Conservation (phyloP, 2,113 vertebrate species). For the Todiramphus saurophagus region DNA sequence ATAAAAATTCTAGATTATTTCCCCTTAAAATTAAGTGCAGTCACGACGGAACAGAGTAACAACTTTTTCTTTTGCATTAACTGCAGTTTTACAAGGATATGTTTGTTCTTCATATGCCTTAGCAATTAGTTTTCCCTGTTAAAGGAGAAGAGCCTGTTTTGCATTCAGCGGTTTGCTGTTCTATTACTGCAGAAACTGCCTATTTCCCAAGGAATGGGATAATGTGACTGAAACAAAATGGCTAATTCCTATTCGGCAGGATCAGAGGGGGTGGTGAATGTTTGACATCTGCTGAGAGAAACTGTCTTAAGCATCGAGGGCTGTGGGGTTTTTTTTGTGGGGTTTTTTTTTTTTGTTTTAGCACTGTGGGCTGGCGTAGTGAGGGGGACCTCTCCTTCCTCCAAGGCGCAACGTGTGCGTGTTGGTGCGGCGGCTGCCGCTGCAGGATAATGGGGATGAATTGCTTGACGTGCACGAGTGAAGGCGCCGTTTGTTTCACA, state of each 20-base stretch:
- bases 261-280: neutral
- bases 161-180: neutral
- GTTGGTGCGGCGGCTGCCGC: constrained; percentile 29
- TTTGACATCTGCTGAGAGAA: constrained; percentile 20
- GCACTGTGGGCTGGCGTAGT: neutral
- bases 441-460: constrained; percentile 51
- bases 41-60: neutral
- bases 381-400: constrained; percentile 59
- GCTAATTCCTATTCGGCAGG: constrained; percentile 13
- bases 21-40: neutral
- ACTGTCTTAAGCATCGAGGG: constrained; percentile 11
- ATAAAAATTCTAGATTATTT: neutral
- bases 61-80: constrained; percentile 35
- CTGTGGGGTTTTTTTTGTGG: neutral
- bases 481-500: constrained; percentile 50
- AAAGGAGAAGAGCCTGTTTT: constrained; percentile 34
- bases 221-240: constrained; percentile 34
- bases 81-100: neutral
- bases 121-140: constrained; percentile 26
- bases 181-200: constrained; percentile 6
- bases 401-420: constrained; percentile 32
- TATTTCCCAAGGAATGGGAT: neutral
- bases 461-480: constrained; percentile 61
- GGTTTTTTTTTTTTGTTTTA: neutral
- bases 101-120: constrained; percentile 10